Percentiles rank a stretch among this genome's conserved stretches.
Evolutionary conservation across 2,113 vertebrate genomes (phyloP).

Genomic region (Thalassoma bifasciatum): DNA sequence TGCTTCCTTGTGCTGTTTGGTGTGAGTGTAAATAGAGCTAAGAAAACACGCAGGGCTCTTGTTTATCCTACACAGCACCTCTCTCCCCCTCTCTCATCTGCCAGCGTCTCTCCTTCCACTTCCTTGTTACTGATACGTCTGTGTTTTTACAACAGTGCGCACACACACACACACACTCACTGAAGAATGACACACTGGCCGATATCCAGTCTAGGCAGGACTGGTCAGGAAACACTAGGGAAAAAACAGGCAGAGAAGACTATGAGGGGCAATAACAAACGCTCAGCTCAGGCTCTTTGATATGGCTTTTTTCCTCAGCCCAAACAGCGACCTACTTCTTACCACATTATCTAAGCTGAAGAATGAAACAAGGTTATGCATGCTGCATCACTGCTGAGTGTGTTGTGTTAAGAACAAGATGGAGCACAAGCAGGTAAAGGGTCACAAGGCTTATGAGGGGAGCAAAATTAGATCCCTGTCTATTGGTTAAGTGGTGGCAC

Average conservation of each 20-base stretch:
- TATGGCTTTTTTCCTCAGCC: slow-evolving; percentile 48
- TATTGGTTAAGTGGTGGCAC: slow-evolving; percentile 66
- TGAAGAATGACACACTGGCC: slow-evolving; percentile 37
- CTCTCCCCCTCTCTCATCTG: slow-evolving; percentile 32
- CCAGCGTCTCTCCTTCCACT: slow-evolving; percentile 50
- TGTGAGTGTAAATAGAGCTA: slow-evolving; percentile 56
- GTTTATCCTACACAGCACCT: slow-evolving; percentile 59
- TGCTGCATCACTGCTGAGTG: not conserved
- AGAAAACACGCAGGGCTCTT: slow-evolving; percentile 65
- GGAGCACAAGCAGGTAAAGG: not conserved
- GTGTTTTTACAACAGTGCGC: slow-evolving; percentile 54
- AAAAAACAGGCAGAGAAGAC: slow-evolving; percentile 68
- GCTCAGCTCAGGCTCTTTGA: slow-evolving; percentile 47
- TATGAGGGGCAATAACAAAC: slow-evolving; percentile 67
- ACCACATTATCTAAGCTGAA: slow-evolving; percentile 38
- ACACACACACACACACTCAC: slow-evolving; percentile 47
- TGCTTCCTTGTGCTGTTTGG: slow-evolving; percentile 56
- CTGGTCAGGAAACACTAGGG: slow-evolving; percentile 65
- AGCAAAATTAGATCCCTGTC: slow-evolving; percentile 49
- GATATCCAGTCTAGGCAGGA: slow-evolving; percentile 55
- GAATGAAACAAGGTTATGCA: not conserved
- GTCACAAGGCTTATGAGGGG: slow-evolving; percentile 26
- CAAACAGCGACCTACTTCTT: slow-evolving; percentile 7
- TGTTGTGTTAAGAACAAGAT: slow-evolving; percentile 6
- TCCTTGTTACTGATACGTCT: slow-evolving; percentile 67